Evolutionary conservation across 2,888 invertebrate genomes (phyloP).

Genomic region (Acanthosepion pharaonis): DNA sequence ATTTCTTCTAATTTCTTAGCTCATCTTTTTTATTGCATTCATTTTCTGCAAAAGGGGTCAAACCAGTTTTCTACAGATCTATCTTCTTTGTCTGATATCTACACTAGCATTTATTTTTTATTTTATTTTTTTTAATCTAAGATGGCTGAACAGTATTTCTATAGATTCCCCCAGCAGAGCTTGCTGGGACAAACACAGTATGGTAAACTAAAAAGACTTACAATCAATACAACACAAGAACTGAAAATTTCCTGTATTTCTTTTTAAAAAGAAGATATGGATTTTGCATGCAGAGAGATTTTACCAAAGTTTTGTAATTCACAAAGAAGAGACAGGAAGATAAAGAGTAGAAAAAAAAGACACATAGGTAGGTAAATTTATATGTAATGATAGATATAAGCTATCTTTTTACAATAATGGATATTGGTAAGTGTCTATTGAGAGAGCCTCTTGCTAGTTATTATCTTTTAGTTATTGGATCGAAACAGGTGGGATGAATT

Average conservation of each 20-base stretch:
- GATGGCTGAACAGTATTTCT: background rate
- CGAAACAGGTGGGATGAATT: background rate
- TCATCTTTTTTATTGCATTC: background rate
- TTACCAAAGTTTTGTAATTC: background rate
- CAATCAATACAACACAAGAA: constrained; percentile 9
- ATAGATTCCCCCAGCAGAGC: constrained; percentile 33
- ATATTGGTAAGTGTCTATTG: constrained; percentile 23
- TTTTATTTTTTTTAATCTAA: background rate
- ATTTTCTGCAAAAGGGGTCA: background rate
- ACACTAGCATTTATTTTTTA: background rate
- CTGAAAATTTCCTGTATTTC: constrained; percentile 21
- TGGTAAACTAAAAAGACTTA: constrained; percentile 33
- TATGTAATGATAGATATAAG: background rate
- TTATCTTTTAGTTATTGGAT: background rate
- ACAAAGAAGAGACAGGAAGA: background rate
- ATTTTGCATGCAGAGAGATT: background rate
- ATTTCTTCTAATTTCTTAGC: background rate
- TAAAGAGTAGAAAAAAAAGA: background rate
- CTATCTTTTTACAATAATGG: background rate
- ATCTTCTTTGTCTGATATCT: constrained; percentile 18
- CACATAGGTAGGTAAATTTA: too few relatives aligned
- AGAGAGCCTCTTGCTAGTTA: background rate
- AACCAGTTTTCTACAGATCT: background rate
- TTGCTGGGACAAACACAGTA: background rate
- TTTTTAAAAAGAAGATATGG: constrained; percentile 25